Base-by-base conservation (phyloP, 2,888 invertebrate genomes). In the Asteroscopus sphinx region DNA sequence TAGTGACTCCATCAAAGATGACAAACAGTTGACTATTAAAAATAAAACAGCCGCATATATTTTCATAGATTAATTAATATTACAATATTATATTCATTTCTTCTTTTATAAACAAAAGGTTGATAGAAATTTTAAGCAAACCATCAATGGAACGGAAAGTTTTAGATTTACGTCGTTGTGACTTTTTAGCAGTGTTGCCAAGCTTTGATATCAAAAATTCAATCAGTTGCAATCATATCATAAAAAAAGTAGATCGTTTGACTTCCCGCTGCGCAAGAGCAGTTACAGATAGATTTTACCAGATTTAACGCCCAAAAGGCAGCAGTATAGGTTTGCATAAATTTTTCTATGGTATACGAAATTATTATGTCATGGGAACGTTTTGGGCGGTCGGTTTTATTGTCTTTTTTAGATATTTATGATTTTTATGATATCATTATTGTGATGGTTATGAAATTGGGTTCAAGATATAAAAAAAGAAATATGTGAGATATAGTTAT, bases 321-420 rank as follows among this genome's bases (percentile, higher is more conserved):
- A 63, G 62, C 70, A 70, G 63, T 65, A 55, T 59, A 30, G 71
- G 80, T 86, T 89, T 89, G 90, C 89, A 90, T 90, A 89, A 84
- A 89, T 86, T 81, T 76, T 66, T 66, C 67, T 54, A 56, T 73
- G 68, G 76, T 76, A 77, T 71, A 82, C 60, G 68, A 79, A 80
- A 82, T 80, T 64, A 75, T 77, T 76, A 73, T 72, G 76, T 77
- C 83, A 82, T 87, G 85, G 83, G 85, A 84, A 58, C 88, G 69
- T 45, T 73, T 65, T 86, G 88, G 86, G 90, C 65, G 89, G 89
- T 86, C 85, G 32, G 21, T 74, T 73, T 69, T 70, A 72, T 72
- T 55, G 70, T 67, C 33, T 48, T 33, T 55, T 51, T 46, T 40
- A 46, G 46, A 42, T 46, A 53, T 51, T 54, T 65, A 66, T 54